Conservation (phyloP, 2,113 vertebrate genomes). For the Saguinus midas region DNA sequence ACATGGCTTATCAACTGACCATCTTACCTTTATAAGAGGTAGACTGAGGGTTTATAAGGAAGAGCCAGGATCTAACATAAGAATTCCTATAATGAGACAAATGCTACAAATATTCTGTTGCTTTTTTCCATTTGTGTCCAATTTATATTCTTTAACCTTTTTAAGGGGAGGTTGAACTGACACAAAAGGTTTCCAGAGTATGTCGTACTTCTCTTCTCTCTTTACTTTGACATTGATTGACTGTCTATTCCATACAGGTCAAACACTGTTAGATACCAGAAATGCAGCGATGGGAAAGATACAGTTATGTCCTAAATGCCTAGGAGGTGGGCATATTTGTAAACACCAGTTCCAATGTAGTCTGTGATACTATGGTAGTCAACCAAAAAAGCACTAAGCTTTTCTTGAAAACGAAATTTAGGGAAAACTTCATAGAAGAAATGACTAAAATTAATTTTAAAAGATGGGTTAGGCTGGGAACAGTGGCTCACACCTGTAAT, state of each 20-base stretch:
- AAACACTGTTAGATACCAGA: neutral
- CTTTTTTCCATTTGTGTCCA: neutral
- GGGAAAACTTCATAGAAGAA: neutral
- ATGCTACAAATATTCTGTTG: neutral
- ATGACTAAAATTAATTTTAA: neutral
- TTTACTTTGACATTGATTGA: neutral
- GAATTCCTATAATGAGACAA: neutral
- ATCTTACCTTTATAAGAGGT: neutral
- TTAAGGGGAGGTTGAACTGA: neutral
- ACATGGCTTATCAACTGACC: neutral
- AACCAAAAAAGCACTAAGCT: neutral
- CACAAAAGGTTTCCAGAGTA: neutral
- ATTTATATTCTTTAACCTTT: neutral
- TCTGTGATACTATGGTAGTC: neutral
- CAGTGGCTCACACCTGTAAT: no score
- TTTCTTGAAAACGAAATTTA: slow-evolving; percentile 13
- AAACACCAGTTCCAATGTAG: neutral
- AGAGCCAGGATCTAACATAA: neutral
- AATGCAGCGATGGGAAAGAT: neutral
- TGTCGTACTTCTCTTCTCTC: neutral
- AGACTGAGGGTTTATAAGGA: neutral
- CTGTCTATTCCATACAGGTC: neutral
- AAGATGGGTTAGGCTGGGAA: neutral
- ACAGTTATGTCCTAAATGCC: neutral
- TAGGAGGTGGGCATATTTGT: neutral